Evolutionary conservation across 1,140 invertebrate genomes (phyloP).

Genomic region (Platyscapa corneri): DNA sequence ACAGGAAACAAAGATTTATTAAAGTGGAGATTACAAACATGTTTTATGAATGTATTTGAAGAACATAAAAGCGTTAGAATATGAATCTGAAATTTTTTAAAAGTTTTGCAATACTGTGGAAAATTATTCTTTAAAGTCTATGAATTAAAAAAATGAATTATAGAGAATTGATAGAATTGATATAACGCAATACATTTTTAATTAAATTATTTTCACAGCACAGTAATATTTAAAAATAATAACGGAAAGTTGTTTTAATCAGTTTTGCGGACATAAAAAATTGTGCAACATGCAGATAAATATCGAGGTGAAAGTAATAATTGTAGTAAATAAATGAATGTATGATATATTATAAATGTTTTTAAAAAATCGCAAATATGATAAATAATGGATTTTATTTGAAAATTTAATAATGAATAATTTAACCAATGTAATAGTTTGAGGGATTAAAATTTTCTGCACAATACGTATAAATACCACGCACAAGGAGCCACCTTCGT

Average conservation of each 20-base stretch:
- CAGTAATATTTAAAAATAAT: too few relatives aligned
- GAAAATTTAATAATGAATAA: too few relatives aligned
- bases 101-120: neutral
- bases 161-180: too few relatives aligned
- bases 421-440: too few relatives aligned
- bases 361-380: too few relatives aligned
- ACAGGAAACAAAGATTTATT: neutral
- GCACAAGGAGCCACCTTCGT: conserved; percentile 54
- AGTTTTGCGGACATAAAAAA: neutral
- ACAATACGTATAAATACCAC: conserved; percentile 48
- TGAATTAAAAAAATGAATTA: too few relatives aligned
- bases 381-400: too few relatives aligned
- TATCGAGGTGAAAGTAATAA: neutral
- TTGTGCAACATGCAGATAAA: neutral
- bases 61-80: neutral
- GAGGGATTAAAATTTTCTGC: neutral
- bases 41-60: neutral
- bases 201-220: too few relatives aligned
- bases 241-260: neutral
- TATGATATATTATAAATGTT: too few relatives aligned
- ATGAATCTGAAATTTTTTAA: conserved; percentile 2
- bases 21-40: neutral
- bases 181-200: too few relatives aligned
- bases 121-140: too few relatives aligned
- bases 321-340: too few relatives aligned